Evolutionary conservation across 2,113 vertebrate genomes (phyloP).

Genomic region (Patagioenas fasciata): DNA sequence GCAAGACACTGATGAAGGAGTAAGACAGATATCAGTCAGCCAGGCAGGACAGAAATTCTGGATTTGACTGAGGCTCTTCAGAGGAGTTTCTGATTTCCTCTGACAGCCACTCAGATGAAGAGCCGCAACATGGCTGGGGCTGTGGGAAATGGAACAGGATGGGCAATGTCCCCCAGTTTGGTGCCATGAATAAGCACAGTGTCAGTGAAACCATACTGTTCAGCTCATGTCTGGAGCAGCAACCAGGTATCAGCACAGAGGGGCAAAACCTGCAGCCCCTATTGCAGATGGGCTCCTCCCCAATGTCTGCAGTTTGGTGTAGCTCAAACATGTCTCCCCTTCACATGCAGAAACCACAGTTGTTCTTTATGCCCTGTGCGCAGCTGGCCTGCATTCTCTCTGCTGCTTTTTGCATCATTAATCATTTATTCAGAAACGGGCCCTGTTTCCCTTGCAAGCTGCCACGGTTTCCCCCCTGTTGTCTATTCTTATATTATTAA

Average conservation of each 20-base stretch:
- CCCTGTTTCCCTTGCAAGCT: neutral
- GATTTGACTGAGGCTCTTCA: neutral
- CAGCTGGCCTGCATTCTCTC: neutral
- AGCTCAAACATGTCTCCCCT: neutral
- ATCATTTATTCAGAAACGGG: neutral
- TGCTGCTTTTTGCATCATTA: neutral
- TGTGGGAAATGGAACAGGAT: accelerated
- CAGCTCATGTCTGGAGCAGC: neutral
- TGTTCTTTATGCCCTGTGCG: accelerated
- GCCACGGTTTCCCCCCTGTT: accelerated
- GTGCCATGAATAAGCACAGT: neutral
- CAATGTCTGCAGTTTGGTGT: neutral
- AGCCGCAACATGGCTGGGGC: neutral
- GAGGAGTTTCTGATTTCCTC: neutral
- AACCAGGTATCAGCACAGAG: neutral
- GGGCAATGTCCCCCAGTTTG: neutral
- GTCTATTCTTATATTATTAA: neutral
- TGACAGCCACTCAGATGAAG: neutral
- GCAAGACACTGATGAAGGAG: neutral
- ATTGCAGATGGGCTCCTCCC: neutral
- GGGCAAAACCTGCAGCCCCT: neutral
- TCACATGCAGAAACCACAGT: neutral
- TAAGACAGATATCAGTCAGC: neutral
- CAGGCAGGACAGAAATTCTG: neutral
- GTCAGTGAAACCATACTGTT: neutral